Percentiles rank a stretch among this genome's conserved stretches.
These are phyloP conservation scores for Drosophila arawakana DNA, from an alignment of 1,140 invertebrate genomes.

Conservation along the genomic window DNA sequence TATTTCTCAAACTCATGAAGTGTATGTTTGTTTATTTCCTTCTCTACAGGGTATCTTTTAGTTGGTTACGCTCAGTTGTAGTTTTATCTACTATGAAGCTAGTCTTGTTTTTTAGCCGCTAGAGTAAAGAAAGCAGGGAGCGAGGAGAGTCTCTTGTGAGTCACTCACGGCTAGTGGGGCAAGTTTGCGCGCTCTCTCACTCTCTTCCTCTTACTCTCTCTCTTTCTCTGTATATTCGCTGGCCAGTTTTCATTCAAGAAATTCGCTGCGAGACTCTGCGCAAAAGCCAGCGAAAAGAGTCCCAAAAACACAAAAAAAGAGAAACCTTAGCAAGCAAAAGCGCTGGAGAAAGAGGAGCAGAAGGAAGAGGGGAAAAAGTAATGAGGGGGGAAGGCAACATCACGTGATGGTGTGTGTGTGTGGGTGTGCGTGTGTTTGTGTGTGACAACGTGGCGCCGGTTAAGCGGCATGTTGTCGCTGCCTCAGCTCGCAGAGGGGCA, in stretches of 20 bases:
- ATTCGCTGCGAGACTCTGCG: conserved; percentile 49
- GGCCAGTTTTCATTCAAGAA: conserved; percentile 73
- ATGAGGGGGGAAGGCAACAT: conserved; percentile 40
- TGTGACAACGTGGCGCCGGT: conserved; percentile 76
- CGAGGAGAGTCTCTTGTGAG: conserved; percentile 36
- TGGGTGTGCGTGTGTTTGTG: conserved; percentile 35
- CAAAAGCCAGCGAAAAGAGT: conserved; percentile 45
- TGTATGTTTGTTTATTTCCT: too few relatives aligned
- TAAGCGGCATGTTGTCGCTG: conserved; percentile 69
- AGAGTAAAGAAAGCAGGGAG: not conserved
- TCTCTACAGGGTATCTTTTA: not conserved
- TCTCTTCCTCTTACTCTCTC: conserved; percentile 40
- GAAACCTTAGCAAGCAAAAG: conserved; percentile 59
- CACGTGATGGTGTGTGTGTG: conserved; percentile 63
- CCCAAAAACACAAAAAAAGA: conserved; percentile 34
- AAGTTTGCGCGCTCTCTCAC: conserved; percentile 49
- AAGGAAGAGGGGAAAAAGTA: not conserved
- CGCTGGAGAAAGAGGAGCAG: too few relatives aligned
- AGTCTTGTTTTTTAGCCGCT: not conserved
- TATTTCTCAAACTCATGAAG: too few relatives aligned
- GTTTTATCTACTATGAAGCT: too few relatives aligned
- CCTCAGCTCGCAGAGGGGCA: conserved; percentile 25
- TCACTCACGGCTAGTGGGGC: conserved; percentile 39
- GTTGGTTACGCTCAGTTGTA: too few relatives aligned
- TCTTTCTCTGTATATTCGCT: conserved; percentile 21